These are phyloP conservation scores for Bombycilla garrulus DNA, from an alignment of 2,113 vertebrate species.

Conservation along the genomic window DNA sequence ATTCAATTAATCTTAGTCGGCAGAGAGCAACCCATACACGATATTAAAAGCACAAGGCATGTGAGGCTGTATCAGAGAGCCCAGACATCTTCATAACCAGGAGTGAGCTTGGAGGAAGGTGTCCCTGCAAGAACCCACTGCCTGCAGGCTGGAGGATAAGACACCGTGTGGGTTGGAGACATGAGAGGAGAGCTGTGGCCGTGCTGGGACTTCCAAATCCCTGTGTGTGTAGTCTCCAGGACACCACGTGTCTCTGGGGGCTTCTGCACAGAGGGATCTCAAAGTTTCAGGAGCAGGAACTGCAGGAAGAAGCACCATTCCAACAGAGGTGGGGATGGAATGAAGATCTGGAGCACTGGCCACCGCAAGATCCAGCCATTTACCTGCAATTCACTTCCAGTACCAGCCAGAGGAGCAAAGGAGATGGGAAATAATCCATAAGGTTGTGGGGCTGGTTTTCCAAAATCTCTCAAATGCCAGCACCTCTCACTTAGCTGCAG, in stretches of 20 bases:
- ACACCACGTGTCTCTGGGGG: not conserved
- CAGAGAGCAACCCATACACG: constrained; percentile 37
- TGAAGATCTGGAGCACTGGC: not conserved
- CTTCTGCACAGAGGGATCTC: not conserved
- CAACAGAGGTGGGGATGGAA: not conserved
- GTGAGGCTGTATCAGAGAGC: constrained; percentile 4
- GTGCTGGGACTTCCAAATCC: not conserved
- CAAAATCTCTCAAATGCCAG: constrained; percentile 21
- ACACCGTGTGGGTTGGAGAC: not conserved
- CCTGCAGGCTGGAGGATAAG: not conserved
- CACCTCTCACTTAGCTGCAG: not conserved
- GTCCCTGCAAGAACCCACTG: not conserved
- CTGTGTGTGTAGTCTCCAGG: accelerated
- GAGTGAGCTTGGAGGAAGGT: not conserved
- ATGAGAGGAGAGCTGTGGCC: not conserved
- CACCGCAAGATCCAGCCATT: not conserved
- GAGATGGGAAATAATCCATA: not conserved
- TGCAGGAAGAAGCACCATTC: not conserved
- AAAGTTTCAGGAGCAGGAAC: not conserved
- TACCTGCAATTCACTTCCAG: not conserved
- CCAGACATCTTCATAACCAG: constrained; percentile 50
- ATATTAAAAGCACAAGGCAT: constrained; percentile 52
- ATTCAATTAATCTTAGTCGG: constrained; percentile 74
- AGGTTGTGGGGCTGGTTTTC: not conserved
- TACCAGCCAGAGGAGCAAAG: not conserved